phyloP scores from a whole-genome alignment of 2,888 invertebrate genomes.

The Exocentrus adspersus region DNA sequence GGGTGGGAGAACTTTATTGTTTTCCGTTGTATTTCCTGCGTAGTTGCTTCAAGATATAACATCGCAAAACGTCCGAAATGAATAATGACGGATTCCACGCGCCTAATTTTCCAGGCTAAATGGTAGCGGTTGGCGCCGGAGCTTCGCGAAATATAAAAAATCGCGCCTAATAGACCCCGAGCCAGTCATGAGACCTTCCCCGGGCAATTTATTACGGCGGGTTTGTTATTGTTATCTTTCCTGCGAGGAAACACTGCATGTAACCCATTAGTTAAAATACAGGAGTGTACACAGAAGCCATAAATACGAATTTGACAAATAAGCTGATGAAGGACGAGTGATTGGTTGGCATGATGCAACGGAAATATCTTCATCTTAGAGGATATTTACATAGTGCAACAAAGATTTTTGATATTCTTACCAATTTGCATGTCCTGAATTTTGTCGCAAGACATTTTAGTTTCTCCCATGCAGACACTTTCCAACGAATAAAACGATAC shows the following conservation, averaged over 20 bases:
- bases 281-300: slow-evolving; percentile 13
- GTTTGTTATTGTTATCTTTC: slow-evolving; percentile 8
- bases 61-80: background rate
- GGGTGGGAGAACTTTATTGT: too few species aligned
- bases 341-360: background rate
- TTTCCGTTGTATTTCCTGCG: too few species aligned
- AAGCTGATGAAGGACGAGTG: slow-evolving; percentile 2
- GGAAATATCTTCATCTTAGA: slow-evolving; percentile 8
- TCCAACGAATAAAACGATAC: too few species aligned
- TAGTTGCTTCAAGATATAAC: background rate
- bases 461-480: too few species aligned
- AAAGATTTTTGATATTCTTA: slow-evolving; percentile 8
- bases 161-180: background rate
- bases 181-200: background rate
- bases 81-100: background rate
- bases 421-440: slow-evolving; percentile 4
- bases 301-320: slow-evolving; percentile 15
- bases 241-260: background rate
- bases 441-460: background rate
- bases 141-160: background rate
- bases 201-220: background rate
- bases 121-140: background rate
- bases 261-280: background rate
- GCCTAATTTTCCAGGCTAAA: background rate
- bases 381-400: background rate